phyloP scores from a whole-genome alignment of 53 echinoderm and acorn worm genomes.

The Holothuria leucospilota region DNA sequence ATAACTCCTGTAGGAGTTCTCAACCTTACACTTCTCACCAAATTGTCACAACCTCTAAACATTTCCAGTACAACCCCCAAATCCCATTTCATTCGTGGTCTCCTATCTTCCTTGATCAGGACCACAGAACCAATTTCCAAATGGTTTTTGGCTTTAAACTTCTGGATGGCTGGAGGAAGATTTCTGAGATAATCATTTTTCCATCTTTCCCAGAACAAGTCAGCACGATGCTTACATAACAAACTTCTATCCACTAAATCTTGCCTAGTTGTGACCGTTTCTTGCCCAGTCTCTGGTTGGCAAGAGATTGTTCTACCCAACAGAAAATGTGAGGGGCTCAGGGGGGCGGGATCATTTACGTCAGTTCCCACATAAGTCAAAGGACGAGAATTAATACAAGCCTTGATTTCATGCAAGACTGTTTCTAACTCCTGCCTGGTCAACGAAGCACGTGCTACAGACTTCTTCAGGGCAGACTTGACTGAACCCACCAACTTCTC shows the following conservation, averaged over 20 bases:
- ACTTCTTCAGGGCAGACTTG: conserved; percentile 31
- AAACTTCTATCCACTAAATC: neutral
- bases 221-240: neutral
- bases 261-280: neutral
- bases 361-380: conserved; percentile 36
- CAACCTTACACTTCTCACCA: neutral
- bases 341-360: neutral
- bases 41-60: neutral
- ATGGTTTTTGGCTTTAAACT: neutral
- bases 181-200: conserved; percentile 18
- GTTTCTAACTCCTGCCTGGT: no score
- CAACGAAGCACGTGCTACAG: no score
- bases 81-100: conserved; percentile 4
- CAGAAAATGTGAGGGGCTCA: conserved; percentile 14
- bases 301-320: neutral
- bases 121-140: conserved; percentile 13
- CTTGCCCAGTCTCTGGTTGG: neutral
- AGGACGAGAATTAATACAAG: conserved; percentile 17
- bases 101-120: neutral
- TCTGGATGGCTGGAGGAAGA: neutral
- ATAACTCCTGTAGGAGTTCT: conserved; percentile 11
- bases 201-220: conserved; percentile 15
- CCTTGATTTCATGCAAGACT: no score
- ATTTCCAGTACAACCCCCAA: neutral
- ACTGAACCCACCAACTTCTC: no score